phyloP scores from a whole-genome alignment of 2,888 invertebrate genomes.

The Anagyrus pseudococci region DNA sequence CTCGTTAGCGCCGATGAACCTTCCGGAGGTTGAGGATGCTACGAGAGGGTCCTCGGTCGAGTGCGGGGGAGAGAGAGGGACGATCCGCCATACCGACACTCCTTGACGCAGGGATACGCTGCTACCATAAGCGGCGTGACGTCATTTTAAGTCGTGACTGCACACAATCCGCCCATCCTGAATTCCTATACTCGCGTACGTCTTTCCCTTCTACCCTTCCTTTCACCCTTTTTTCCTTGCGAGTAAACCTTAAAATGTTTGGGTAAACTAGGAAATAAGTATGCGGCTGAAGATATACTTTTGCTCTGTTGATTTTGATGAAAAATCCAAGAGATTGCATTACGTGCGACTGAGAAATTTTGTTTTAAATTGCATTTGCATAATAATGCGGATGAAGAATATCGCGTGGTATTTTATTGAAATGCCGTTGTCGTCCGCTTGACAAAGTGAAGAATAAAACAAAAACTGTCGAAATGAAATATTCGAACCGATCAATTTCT shows the following conservation, averaged over 20 bases:
- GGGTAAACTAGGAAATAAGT: too few relatives aligned
- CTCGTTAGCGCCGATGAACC: slow-evolving; percentile 28
- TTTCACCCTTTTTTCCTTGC: slow-evolving; percentile 33
- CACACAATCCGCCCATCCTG: slow-evolving; percentile 51
- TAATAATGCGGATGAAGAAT: too few relatives aligned
- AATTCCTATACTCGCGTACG: slow-evolving; percentile 49
- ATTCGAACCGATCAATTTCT: too few relatives aligned
- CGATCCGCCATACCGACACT: slow-evolving; percentile 49
- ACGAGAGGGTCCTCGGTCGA: slow-evolving; percentile 3
- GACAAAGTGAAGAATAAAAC: too few relatives aligned
- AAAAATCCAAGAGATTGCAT: too few relatives aligned
- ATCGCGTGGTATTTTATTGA: too few relatives aligned
- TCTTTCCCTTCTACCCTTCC: slow-evolving; percentile 32
- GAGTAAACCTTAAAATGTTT: slow-evolving; percentile 13
- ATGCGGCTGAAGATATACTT: too few relatives aligned
- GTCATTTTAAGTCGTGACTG: slow-evolving; percentile 53
- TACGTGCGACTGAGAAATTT: too few relatives aligned
- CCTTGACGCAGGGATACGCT: slow-evolving; percentile 42
- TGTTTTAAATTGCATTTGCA: too few relatives aligned
- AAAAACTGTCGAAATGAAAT: too few relatives aligned
- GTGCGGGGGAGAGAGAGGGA: slow-evolving; percentile 1
- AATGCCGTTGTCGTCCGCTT: too few relatives aligned
- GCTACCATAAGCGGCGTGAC: slow-evolving; percentile 51
- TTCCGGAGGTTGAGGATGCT: background rate
- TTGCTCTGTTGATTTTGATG: too few relatives aligned